Percentiles rank a stretch among this genome's conserved stretches.
Conservation (phyloP, 2,113 vertebrate genomes). For the Chionodraco myersi region DNA sequence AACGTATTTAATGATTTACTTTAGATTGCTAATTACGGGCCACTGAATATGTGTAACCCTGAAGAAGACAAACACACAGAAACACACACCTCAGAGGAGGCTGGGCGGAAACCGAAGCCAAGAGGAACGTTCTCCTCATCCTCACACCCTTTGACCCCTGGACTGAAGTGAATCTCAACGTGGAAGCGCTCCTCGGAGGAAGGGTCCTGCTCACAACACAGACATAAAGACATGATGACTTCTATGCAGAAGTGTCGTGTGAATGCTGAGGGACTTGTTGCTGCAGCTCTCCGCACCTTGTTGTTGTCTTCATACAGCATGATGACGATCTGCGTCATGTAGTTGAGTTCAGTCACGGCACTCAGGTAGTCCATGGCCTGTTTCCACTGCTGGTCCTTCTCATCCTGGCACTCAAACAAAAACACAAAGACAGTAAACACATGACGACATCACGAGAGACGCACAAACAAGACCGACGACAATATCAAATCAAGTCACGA, state of each 20-base stretch:
- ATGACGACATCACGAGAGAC: background rate
- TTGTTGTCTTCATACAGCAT: constrained; percentile 99
- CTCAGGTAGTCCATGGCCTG: constrained; percentile 97
- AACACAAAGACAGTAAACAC: background rate
- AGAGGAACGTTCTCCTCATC: constrained; percentile 92
- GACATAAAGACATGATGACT: too few species aligned
- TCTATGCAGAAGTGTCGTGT: too few species aligned
- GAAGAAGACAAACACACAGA: too few species aligned
- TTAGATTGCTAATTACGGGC: too few species aligned
- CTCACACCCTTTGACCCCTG: constrained; percentile 94
- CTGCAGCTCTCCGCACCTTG: constrained; percentile 81
- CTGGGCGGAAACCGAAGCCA: constrained; percentile 95
- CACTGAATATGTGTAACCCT: too few species aligned
- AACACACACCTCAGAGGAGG: constrained; percentile 89
- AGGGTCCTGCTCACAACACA: constrained; percentile 83
- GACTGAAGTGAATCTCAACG: constrained; percentile 98
- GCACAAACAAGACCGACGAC: background rate
- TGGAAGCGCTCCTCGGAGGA: constrained; percentile 97
- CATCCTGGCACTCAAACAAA: constrained; percentile 87
- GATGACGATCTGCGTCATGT: constrained; percentile 99
- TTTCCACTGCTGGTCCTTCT: constrained; percentile 96
- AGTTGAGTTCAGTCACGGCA: constrained; percentile 98
- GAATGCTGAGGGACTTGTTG: too few species aligned
- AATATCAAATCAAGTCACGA: too few species aligned
- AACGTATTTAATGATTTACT: too few species aligned